Base-by-base conservation (phyloP, 1,140 invertebrate species). In the Micrasema longulum region DNA sequence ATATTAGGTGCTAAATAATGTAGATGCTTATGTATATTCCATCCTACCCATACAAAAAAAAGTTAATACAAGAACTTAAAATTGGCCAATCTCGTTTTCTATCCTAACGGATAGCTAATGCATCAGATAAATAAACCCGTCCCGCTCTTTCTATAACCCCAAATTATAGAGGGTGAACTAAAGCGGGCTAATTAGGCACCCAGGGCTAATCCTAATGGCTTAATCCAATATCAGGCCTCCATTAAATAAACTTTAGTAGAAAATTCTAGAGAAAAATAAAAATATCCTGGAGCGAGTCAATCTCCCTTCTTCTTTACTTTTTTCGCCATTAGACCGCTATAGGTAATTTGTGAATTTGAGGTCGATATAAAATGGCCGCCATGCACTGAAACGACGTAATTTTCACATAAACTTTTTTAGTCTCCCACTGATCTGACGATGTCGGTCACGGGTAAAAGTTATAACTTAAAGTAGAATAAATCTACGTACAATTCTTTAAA, bases 161-260 rank as follows among this genome's bases (percentile, higher is more conserved):
- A 70, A 70, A 63, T 70, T 70, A 70, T 50, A 52, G 67, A 22
- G 41, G 45, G 64, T 53, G 43, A 75, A 75, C 73, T 64, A 75
- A 60, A 64, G 73, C 48, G 69, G 69, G 73, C 64, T 75, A 75
- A 75, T 75, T 75, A 75, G 73, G 73, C 73, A 75, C 73, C 73
- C 71, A 68, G 52, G 68, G 65, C 73, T 75, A 72, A 75, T 75
- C 73, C 73, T 52, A 75, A 75, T 75, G 73, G 73, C 73, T 75
- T 75, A 72, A 75, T 75, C 73, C 70, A 75, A 75, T 75, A 75
- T 75, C 73, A 72, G 66, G 62, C 69, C 73, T 48, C 73, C 70
- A 75, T 75, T 75, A 72, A 72, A 75, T 71, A 75, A 72, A 66
- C 70, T 72, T 75, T 52, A 72, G 67, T 72, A 36, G 69, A 43